These are phyloP conservation scores for Hemithea aestivaria DNA, from an alignment of 2,888 invertebrate genomes.

Conservation along the genomic window DNA sequence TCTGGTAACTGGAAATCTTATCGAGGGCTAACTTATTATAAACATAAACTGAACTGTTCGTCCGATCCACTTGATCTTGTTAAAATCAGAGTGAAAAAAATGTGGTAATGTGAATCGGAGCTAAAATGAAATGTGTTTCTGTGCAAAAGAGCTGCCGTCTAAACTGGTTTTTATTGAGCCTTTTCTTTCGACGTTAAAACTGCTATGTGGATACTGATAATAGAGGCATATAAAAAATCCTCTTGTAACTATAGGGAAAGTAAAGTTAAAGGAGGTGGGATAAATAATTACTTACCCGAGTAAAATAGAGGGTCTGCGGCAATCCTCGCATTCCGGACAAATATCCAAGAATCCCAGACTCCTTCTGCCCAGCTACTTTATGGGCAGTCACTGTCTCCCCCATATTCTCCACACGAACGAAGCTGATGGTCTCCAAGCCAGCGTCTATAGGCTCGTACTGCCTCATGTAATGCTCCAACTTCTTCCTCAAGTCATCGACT, in stretches of 20 bases:
- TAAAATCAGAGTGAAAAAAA: no score
- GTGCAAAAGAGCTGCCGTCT: no score
- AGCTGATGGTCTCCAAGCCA: slow-evolving; percentile 74
- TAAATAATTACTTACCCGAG: slow-evolving; percentile 85
- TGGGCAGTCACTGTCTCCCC: slow-evolving; percentile 85
- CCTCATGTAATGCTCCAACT: slow-evolving; percentile 90
- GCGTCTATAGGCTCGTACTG: slow-evolving; percentile 90
- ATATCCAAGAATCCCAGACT: slow-evolving; percentile 91
- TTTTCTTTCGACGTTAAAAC: no score
- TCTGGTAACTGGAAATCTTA: slow-evolving; percentile 9
- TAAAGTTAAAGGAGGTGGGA: no score
- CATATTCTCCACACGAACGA: slow-evolving; percentile 72
- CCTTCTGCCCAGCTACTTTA: slow-evolving; percentile 87
- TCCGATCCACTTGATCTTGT: no score
- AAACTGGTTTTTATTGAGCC: no score
- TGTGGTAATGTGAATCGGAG: no score
- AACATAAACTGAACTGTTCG: no score
- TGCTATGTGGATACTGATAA: no score
- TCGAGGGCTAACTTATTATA: slow-evolving; percentile 6
- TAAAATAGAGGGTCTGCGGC: slow-evolving; percentile 93
- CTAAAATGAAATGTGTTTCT: no score
- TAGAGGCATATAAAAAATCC: no score
- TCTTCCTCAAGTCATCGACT: slow-evolving; percentile 87
- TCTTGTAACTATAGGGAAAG: no score
- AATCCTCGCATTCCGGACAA: slow-evolving; percentile 90